Evolutionary conservation across 2,113 vertebrate genomes (phyloP).

Genomic region (Arenaria interpres): DNA sequence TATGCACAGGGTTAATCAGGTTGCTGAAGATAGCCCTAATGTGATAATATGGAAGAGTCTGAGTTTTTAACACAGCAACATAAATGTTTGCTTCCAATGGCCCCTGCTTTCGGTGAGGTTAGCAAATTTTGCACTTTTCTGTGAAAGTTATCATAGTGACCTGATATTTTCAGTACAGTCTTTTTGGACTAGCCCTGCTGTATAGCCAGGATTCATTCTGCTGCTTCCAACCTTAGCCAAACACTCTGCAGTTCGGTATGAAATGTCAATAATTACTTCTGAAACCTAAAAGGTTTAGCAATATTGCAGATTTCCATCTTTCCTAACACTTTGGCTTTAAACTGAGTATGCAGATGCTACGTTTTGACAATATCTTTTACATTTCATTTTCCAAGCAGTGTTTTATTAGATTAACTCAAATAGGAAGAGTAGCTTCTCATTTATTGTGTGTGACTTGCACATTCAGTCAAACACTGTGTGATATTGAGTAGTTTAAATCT

Average conservation of each 20-base stretch:
- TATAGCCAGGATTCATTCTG: neutral
- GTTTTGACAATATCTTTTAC: neutral
- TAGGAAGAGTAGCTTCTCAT: constrained; percentile 23
- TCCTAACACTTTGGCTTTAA: neutral
- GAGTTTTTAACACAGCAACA: neutral
- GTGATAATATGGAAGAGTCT: neutral
- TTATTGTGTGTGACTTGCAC: constrained; percentile 17
- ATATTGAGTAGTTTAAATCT: constrained; percentile 21
- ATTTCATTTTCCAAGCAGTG: constrained; percentile 8
- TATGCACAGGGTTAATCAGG: neutral
- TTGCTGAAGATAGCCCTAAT: neutral
- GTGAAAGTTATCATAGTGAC: neutral
- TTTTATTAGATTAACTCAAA: constrained; percentile 65
- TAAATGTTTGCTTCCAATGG: neutral
- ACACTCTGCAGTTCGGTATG: neutral
- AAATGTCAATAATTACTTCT: neutral
- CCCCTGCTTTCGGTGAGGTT: neutral
- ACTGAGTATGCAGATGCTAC: neutral
- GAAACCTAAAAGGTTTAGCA: neutral
- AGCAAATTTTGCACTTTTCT: neutral
- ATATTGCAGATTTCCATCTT: neutral
- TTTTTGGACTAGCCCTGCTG: neutral
- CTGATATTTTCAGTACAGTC: neutral
- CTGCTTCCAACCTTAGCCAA: neutral
- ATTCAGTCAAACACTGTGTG: constrained; percentile 2